Base-by-base conservation (phyloP, 64 coral and sea anemone genomes). In the Actinia tenebrosa region DNA sequence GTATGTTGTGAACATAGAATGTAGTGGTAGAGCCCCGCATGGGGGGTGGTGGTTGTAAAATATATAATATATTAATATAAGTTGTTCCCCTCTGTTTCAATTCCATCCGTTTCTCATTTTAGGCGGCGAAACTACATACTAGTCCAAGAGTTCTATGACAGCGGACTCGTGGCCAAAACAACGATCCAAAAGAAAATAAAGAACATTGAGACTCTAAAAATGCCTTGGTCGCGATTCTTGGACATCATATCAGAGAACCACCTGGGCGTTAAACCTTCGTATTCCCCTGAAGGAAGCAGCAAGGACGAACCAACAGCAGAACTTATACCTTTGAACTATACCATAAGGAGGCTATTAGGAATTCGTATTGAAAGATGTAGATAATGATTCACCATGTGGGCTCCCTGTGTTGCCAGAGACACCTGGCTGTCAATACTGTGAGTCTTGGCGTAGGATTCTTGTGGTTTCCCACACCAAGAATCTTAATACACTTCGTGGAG, bases 101-200 rank as follows among this genome's bases (percentile, higher is more conserved):
- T 20, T 26, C 64, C 22, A 37, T 37, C 9, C n/a, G 26, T 69
- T 69, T 69, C 23, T 20, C 64, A 14, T 81, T 85, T 42, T 53
- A 94, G 84, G 71, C 90, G 97, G 30, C 85, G 91, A 75, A 99
- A 99, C 71, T 99, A 99, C 60, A 53, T 99, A 61, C 86, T 99
- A 5, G 47, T 99, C 4, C 91, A 94, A 52, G 97, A 99, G 20
- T 44, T 99, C 14, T 61, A 93, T 10, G 93, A 99, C 37, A 90
- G 89, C n/a, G 83, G 94, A 1, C 56, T 69, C 44, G 89, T 92
- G 63, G 86, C 89, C 1, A 85, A 90, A 82, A 20, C 71, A 15
- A 95, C 93, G 23, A 45, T 99, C 44, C n/a, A 95, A 7, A 99
- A 92, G 84, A 89, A 90, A 16, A 78, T 80, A 0, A 99, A 89